phyloP scores from a whole-genome alignment of 53 echinoderm and acorn worm genomes.

The Paracentrotus lividus region DNA sequence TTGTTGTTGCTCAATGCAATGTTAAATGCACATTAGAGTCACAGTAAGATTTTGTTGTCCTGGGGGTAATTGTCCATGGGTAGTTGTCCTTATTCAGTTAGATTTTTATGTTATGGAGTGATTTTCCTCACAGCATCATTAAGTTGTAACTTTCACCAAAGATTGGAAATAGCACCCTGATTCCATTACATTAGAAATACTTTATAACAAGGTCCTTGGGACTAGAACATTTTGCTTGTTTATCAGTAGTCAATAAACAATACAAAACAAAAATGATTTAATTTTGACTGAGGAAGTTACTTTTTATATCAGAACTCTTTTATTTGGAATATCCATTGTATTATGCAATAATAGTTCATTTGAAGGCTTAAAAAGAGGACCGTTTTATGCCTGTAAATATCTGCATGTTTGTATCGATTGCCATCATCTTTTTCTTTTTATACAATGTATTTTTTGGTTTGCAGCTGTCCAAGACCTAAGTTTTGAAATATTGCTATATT shows the following conservation, averaged over 20 bases:
- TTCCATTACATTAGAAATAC: too few species aligned
- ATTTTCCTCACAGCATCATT: too few species aligned
- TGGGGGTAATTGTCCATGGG: too few species aligned
- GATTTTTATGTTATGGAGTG: too few species aligned
- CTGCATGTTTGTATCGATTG: slow-evolving; percentile 42
- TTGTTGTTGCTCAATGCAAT: neutral
- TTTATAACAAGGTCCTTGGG: too few species aligned
- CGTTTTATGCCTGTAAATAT: slow-evolving; percentile 50
- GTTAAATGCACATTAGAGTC: neutral
- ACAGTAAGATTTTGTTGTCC: neutral
- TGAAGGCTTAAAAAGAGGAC: neutral
- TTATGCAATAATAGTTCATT: slow-evolving; percentile 22
- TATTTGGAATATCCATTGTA: slow-evolving; percentile 8
- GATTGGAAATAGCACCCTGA: too few species aligned
- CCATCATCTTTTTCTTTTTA: neutral
- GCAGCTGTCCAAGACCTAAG: slow-evolving; percentile 8
- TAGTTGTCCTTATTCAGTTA: too few species aligned
- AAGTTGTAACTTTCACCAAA: too few species aligned
- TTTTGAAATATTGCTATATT: neutral
- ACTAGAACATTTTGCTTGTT: too few species aligned
- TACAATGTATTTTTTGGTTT: neutral
- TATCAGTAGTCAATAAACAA: too few species aligned
- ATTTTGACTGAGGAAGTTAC: neutral
- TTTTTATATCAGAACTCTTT: neutral
- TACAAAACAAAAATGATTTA: too few species aligned